Percentiles rank a stretch among this genome's conserved stretches.
These are phyloP conservation scores for Toxonevra muliebris DNA, from an alignment of 2,888 invertebrate genomes.

Conservation along the genomic window DNA sequence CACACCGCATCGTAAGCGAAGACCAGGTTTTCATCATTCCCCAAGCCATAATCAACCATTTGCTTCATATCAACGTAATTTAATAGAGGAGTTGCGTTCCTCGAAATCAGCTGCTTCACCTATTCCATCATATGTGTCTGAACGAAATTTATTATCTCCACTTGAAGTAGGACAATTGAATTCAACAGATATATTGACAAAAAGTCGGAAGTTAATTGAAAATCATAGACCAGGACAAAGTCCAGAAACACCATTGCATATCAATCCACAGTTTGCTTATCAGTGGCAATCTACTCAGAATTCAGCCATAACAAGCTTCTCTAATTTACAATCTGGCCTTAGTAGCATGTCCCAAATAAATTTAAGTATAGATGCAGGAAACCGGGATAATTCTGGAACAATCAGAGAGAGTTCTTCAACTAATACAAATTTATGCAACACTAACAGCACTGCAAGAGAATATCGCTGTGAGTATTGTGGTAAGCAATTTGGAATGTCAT, in stretches of 20 bases:
- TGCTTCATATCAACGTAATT: conserved; percentile 81
- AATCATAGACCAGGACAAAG: conserved; percentile 57
- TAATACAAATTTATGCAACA: conserved; percentile 46
- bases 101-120: conserved; percentile 76
- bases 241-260: conserved; percentile 58
- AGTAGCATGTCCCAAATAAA: conserved; percentile 55
- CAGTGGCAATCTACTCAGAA: conserved; percentile 63
- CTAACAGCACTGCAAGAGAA: conserved; percentile 76
- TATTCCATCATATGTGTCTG: conserved; percentile 70
- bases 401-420: conserved; percentile 38
- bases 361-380: conserved; percentile 47
- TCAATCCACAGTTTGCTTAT: conserved; percentile 67
- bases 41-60: conserved; percentile 89
- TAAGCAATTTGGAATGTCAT: conserved; percentile 91
- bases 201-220: conserved; percentile 56
- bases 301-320: conserved; percentile 56
- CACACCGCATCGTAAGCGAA: conserved; percentile 84
- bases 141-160: conserved; percentile 57
- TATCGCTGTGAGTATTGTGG: conserved; percentile 90
- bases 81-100: conserved; percentile 77
- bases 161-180: conserved; percentile 53
- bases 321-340: conserved; percentile 57
- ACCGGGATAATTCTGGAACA: conserved; percentile 45
- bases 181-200: conserved; percentile 56
- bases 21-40: conserved; percentile 87